Base-by-base conservation (phyloP, 2,888 invertebrate species). In the Pyrrhia umbra region DNA sequence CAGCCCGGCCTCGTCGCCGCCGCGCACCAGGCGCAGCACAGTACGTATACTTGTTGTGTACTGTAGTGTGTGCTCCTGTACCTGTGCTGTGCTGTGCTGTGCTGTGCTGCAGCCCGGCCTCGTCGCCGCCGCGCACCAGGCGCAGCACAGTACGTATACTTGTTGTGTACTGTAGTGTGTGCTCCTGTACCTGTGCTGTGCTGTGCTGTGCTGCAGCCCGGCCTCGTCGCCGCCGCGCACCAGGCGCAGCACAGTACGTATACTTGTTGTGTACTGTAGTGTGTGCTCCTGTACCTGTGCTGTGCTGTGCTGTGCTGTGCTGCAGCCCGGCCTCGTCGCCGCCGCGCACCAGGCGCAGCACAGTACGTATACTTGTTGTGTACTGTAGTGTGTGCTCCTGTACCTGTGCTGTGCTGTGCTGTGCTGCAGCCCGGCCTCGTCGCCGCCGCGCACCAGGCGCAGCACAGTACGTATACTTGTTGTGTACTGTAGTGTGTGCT, bases 1-100 rank as follows among this genome's bases (percentile, higher is more conserved):
- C 40, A 40, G 40, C 40, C 40, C 40, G 40, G 40, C 40, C 40
- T 40, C 16, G 40, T 40, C 40, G 40, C n/a, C n/a, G n/a, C n/a
- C n/a, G n/a, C n/a, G n/a, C n/a, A n/a, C n/a, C n/a, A n/a, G n/a
- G 27, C 27, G 27, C 27, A 9, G 27, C 37, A 15, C 37, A n/a
- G 37, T 37, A n/a, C n/a, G n/a, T 37, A 15, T 37, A 37, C n/a
- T n/a, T n/a, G n/a, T n/a, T n/a, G n/a, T n/a, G n/a, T n/a, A 15
- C 37, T 37, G 15, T 37, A 37, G n/a, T 37, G n/a, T 37, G 37
- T 37, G n/a, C 2, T 6, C 4, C 20, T n/a, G 16, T 20, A 8
- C 60, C 45, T 43, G 25, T 21, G 15, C 16, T n/a, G n/a, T n/a
- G n/a, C n/a, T n/a, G n/a, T 10, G 42, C 42, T 6, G 18, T 13